Evolutionary conservation across 2,888 invertebrate species (phyloP), one percentile per base, ranked within the genome.

Genomic region (Andrena flavipes): DNA sequence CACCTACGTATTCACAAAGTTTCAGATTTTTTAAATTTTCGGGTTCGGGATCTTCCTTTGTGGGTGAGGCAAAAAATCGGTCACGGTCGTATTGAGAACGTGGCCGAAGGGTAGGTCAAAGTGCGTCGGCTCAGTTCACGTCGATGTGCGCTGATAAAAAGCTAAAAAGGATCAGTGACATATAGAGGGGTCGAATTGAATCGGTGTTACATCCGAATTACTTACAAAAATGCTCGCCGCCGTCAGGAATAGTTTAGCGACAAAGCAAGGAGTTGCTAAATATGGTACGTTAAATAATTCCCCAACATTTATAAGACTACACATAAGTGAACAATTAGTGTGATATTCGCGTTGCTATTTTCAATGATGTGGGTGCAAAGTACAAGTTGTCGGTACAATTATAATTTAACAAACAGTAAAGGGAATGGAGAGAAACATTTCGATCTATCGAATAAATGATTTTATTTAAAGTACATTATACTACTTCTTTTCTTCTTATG

Each of bases 191-290:
- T 26, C 33, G 33, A 54, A n/a, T 2, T 0, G 5, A 60, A 16
- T n/a, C n/a, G 1, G 13, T 0, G 5, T 16, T 30, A 2, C 35
- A 51, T 63, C 8, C 1, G 6, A 23, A 51, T 20, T 64, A 16
- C 51, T 56, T 26, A 33, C 2, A 33, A 82, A 80, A 29, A 87
- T 87, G 87, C 6, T 80, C 1, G 63, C 78, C 26, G 29, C 76
- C 7, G 7, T 62, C 5, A 77, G 76, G 62, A 85, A 62, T 48
- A 74, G 56, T 16, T 20, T 70, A 7, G 8, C 20, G 10, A 13
- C 49, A 1, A 85, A 69, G 26, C 74, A 79, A 59, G 76, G 80
- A 42, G 20, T 82, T 54, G n/a, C n/a, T 60, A 87, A 87, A 59
- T 80, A 78, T 59, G 87, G 87, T 87, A 87, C 4, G 72, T 7